Percentiles rank a stretch among this genome's conserved stretches.
These are phyloP conservation scores for Hyppa rectilinea DNA, from an alignment of 2,888 invertebrate genomes.

Conservation along the genomic window DNA sequence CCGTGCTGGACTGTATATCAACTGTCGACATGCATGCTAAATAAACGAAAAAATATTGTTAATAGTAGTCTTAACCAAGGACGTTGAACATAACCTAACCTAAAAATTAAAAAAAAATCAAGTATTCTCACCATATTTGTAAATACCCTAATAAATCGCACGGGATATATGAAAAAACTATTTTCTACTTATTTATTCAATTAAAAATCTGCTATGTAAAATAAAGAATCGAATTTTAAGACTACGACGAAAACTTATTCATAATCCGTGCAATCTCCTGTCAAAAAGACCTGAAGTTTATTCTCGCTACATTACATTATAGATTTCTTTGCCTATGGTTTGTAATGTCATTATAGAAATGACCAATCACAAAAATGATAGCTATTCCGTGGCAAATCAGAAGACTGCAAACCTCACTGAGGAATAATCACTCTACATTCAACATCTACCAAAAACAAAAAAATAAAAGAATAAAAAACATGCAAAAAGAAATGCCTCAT, in stretches of 20 bases:
- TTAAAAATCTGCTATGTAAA: constrained; percentile 68
- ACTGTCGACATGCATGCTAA: constrained; percentile 88
- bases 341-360: accelerated
- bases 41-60: constrained; percentile 56
- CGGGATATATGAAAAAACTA: constrained; percentile 54
- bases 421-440: constrained; percentile 16
- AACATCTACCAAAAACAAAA: constrained; percentile 21
- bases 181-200: constrained; percentile 62
- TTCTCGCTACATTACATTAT: constrained; percentile 36
- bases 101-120: constrained; percentile 58
- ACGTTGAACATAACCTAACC: constrained; percentile 81
- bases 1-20: constrained; percentile 84
- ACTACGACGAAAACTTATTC: constrained; percentile 77
- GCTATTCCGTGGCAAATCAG: constrained; percentile 20
- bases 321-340: constrained; percentile 25
- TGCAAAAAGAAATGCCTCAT: neutral
- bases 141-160: constrained; percentile 63
- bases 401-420: accelerated
- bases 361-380: constrained; percentile 21
- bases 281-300: constrained; percentile 71
- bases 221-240: constrained; percentile 74
- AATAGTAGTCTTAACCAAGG: constrained; percentile 68
- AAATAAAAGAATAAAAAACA: constrained; percentile 29
- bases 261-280: constrained; percentile 77
- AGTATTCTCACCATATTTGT: constrained; percentile 75